Evolutionary conservation across 2,113 vertebrate species (phyloP).

Genomic region (Nothocercus nigrocapillus): DNA sequence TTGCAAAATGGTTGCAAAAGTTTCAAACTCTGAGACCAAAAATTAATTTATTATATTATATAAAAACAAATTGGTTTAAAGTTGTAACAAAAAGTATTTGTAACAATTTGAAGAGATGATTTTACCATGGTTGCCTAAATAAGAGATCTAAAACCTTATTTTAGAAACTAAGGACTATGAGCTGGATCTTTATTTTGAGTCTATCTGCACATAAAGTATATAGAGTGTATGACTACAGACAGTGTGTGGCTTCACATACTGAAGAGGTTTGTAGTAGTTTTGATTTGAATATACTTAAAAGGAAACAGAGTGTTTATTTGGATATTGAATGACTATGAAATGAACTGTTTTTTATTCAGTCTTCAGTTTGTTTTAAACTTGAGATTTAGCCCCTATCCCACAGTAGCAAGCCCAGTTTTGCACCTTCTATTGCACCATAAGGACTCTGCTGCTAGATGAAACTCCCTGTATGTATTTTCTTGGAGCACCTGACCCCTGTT

Average conservation of each 20-base stretch:
- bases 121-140: not conserved
- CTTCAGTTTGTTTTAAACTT: not conserved
- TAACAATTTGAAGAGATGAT: not conserved
- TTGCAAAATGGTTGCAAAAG: not conserved
- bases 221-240: slow-evolving; percentile 5
- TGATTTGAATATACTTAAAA: not conserved
- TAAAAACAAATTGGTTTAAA: not conserved
- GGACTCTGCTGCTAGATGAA: not conserved
- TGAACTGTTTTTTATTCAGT: not conserved
- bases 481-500: not conserved
- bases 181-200: slow-evolving; percentile 7
- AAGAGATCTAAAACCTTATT: slow-evolving; percentile 34
- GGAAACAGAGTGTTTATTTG: not conserved
- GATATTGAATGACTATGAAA: not conserved
- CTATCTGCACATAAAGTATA: not conserved
- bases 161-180: slow-evolving; percentile 30
- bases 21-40: not conserved
- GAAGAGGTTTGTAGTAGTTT: not conserved
- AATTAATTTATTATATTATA: not conserved
- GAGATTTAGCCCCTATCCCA: not conserved
- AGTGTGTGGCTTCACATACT: not conserved
- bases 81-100: not conserved
- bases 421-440: not conserved
- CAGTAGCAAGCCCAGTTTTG: not conserved
- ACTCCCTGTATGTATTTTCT: not conserved